Conservation (phyloP, 2,888 invertebrate species). For the Tinea trinotella region DNA sequence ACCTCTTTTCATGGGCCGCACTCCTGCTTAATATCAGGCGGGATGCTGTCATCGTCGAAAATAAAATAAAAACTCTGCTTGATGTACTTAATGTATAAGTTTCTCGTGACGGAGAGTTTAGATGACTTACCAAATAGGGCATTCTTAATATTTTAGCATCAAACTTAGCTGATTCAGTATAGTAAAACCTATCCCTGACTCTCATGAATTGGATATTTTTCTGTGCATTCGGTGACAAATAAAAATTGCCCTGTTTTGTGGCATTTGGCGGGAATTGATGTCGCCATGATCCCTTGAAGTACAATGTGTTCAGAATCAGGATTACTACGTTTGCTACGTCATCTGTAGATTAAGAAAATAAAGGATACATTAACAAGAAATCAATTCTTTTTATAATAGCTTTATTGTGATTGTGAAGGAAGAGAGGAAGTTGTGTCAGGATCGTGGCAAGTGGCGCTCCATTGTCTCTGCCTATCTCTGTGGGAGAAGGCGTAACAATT, state of each 20-base stretch:
- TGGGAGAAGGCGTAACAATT: too few species aligned
- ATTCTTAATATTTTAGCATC: slow-evolving; percentile 81
- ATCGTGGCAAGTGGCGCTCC: too few species aligned
- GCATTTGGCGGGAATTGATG: slow-evolving; percentile 76
- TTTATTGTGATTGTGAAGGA: too few species aligned
- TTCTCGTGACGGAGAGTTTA: background rate
- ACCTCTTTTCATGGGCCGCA: too few species aligned
- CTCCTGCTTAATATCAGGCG: too few species aligned
- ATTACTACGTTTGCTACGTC: slow-evolving; percentile 75
- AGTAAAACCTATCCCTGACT: slow-evolving; percentile 76
- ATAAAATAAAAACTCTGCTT: too few species aligned
- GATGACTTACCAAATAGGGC: slow-evolving; percentile 76
- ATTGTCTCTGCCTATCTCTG: too few species aligned
- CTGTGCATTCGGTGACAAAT: slow-evolving; percentile 54
- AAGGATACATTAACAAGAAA: background rate
- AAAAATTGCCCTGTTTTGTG: slow-evolving; percentile 75
- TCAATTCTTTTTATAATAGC: slow-evolving; percentile 7
- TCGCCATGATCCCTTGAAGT: slow-evolving; percentile 86
- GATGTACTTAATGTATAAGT: too few species aligned
- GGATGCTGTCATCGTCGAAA: too few species aligned
- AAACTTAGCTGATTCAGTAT: slow-evolving; percentile 72
- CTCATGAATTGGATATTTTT: slow-evolving; percentile 79
- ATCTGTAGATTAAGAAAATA: slow-evolving; percentile 42
- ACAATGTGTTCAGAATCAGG: slow-evolving; percentile 81
- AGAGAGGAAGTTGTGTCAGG: too few species aligned